Conservation (phyloP, 2,797 vertebrate genomes). For the Poeciliopsis paucimaculata region DNA sequence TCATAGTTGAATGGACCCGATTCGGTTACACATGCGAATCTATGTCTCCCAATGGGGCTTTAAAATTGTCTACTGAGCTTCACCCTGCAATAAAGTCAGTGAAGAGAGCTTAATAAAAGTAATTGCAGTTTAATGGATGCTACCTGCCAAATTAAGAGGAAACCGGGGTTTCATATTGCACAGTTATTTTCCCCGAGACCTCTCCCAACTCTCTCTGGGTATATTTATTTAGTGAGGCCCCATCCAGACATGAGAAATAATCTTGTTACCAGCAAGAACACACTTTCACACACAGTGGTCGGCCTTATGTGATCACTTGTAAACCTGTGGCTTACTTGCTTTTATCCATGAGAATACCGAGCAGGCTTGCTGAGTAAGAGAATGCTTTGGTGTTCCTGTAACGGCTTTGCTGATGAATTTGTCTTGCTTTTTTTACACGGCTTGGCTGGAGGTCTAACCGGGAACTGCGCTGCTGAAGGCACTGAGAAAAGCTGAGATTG, state of each 20-base stretch:
- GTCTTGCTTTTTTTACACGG: constrained; percentile 23
- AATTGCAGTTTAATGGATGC: constrained; percentile 51
- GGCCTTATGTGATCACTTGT: constrained; percentile 36
- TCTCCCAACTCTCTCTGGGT: constrained; percentile 13
- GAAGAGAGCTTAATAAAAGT: constrained; percentile 54
- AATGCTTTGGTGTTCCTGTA: constrained; percentile 29
- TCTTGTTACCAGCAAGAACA: constrained; percentile 30
- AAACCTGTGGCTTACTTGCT: constrained; percentile 35
- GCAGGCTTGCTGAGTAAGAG: constrained; percentile 50
- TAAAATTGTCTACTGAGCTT: constrained; percentile 45
- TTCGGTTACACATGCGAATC: constrained; percentile 58
- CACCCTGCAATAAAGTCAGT: constrained; percentile 39
- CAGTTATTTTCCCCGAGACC: constrained; percentile 36
- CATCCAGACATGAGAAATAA: constrained; percentile 28
- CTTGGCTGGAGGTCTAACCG: constrained; percentile 36
- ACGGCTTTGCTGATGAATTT: constrained; percentile 36
- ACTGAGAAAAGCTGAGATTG: constrained; percentile 2
- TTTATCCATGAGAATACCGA: constrained; percentile 43
- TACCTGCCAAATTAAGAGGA: constrained; percentile 54
- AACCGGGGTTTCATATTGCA: constrained; percentile 48
- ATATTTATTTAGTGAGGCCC: constrained; percentile 36
- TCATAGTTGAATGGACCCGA: constrained; percentile 67
- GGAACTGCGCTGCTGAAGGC: constrained; percentile 16
- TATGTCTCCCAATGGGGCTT: constrained; percentile 49
- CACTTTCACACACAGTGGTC: constrained; percentile 13